Base-by-base conservation (phyloP, 2,113 vertebrate species). In the Oreochromis spilurus region DNA sequence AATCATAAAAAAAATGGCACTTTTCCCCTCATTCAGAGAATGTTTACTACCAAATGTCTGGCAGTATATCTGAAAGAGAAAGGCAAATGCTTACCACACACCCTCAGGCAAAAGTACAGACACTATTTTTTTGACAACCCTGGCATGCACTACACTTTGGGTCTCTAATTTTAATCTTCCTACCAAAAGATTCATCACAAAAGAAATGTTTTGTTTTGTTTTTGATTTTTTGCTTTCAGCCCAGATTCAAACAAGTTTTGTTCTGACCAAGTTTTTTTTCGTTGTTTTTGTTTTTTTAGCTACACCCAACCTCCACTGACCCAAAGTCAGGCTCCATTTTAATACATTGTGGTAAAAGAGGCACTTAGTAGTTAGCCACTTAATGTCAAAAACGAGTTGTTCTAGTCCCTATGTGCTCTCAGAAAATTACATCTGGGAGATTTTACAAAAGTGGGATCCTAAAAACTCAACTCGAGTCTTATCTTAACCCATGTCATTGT, bases 351-450 rank as follows among this genome's bases (percentile, higher is more conserved):
- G 85, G 84, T 92, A 94, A 95, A 94, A 45, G 93, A 99, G 98
- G 98, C 98, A 99, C 98, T 99, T 99, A 96, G 97, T 97, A 96
- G 93, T 96, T 95, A 97, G 97, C 96, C 96, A 96, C 95, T 96
- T 86, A 40, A 90, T 84, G 87, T 95, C 85, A 95, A 92, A 96
- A 96, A 93, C 94, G 82, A 78, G 93, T 94, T 91, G 94, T 94
- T 94, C 95, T 95, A 93, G 93, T 96, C 91, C 72, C 96, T 93
- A 91, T 89, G 94, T 88, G 89, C 85, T 86, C 89, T 89, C 79
- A 65, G 57, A 87, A 62, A 89, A 93, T 86, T 86, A 95, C 91
- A 92, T 79, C 60, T 93, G 87, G 89, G 87, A 90, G 87, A 88
- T 84, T 95, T 96, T 96, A 96, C 93, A 96, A 95, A 94, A 95